These are phyloP conservation scores for Erannis defoliaria DNA, from an alignment of 2,888 invertebrate species.

Conservation along the genomic window DNA sequence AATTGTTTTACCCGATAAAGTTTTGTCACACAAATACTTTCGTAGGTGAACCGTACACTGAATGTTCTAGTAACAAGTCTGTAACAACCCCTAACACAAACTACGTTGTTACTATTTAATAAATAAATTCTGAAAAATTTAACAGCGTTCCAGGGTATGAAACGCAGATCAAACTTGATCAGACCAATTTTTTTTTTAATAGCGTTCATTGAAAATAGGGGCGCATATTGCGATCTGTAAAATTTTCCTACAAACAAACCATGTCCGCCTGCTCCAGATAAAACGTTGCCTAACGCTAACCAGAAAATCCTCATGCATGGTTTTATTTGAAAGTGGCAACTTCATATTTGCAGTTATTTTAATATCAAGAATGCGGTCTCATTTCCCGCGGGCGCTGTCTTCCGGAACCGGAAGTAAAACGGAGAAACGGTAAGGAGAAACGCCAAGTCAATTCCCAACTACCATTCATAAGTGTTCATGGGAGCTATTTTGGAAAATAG, in stretches of 20 bases:
- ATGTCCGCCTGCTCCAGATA: background rate
- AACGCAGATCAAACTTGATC: no score
- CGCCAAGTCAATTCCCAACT: conserved; percentile 14
- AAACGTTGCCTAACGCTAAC: background rate
- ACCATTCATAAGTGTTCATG: conserved; percentile 2
- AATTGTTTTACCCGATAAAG: no score
- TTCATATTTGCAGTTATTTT: conserved; percentile 22
- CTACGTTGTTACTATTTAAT: no score
- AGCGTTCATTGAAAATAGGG: background rate
- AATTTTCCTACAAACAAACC: background rate
- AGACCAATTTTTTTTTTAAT: no score
- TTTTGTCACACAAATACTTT: no score
- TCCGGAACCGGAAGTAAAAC: conserved; percentile 6
- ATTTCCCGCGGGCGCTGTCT: conserved; percentile 26
- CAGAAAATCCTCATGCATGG: conserved; percentile 1
- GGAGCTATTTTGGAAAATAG: conserved; percentile 9
- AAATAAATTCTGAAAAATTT: no score
- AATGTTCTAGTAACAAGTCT: no score
- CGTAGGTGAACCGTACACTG: no score
- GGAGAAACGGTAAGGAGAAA: conserved; percentile 17
- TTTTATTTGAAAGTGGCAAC: conserved; percentile 7
- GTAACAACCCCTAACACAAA: no score
- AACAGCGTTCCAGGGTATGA: no score
- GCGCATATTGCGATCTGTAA: background rate
- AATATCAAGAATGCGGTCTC: conserved; percentile 25